Conservation (phyloP, 1,140 invertebrate genomes). For the Halesus radiatus region DNA sequence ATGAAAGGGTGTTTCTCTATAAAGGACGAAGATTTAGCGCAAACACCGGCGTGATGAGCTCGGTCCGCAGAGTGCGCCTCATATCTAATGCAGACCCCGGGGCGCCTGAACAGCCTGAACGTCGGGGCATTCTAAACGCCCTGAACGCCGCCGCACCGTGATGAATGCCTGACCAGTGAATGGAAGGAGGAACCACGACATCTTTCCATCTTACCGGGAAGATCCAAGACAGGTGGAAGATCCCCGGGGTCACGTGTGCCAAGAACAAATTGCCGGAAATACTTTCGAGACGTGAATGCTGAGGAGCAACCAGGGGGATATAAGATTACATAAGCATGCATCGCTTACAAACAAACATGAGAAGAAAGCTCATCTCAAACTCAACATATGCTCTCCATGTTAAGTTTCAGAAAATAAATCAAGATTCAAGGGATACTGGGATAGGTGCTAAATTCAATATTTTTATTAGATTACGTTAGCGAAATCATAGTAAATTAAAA, state of each 20-base stretch:
- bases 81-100: slow-evolving; percentile 45
- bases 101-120: not conserved
- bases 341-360: no score
- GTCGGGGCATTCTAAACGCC: no score
- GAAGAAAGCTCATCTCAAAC: no score
- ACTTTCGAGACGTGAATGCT: not conserved
- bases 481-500: no score
- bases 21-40: slow-evolving; percentile 26
- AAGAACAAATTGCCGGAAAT: slow-evolving; percentile 19
- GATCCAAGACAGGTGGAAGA: slow-evolving; percentile 7
- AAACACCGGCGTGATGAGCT: slow-evolving; percentile 38
- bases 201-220: not conserved
- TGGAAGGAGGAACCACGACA: slow-evolving; percentile 19
- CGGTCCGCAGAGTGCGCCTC: slow-evolving; percentile 20
- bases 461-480: no score
- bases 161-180: slow-evolving; percentile 42
- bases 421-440: no score
- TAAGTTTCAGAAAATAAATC: no score
- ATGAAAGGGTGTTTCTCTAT: slow-evolving; percentile 8
- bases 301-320: not conserved
- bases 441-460: no score
- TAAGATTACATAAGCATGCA: not conserved
- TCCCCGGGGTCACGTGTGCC: slow-evolving; percentile 25
- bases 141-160: not conserved
- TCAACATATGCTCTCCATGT: no score